Percentiles rank a stretch among this genome's conserved stretches.
phyloP scores from a whole-genome alignment of 2,797 vertebrate genomes.

The Galago senegalensis region DNA sequence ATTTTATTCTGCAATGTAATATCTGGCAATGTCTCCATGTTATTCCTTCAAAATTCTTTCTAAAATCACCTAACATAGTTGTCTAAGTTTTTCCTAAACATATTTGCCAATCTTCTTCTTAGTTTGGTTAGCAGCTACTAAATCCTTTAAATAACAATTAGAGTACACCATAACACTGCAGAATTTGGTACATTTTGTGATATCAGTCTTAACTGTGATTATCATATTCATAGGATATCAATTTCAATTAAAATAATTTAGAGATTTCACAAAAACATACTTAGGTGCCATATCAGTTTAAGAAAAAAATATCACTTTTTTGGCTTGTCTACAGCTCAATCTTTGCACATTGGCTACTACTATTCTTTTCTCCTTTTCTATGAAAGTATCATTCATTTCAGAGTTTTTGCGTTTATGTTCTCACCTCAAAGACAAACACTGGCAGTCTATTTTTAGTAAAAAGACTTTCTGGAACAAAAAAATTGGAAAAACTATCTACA shows the following conservation, averaged over 20 bases:
- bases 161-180: neutral
- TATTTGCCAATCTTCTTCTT: neutral
- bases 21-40: neutral
- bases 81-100: slow-evolving; percentile 14
- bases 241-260: slow-evolving; percentile 68
- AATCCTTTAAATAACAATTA: slow-evolving; percentile 28
- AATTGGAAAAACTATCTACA: neutral
- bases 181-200: neutral
- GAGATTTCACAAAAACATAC: slow-evolving; percentile 51
- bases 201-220: slow-evolving; percentile 38
- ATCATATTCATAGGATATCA: slow-evolving; percentile 18
- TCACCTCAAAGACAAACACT: neutral
- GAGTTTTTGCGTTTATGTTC: neutral
- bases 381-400: slow-evolving; percentile 20
- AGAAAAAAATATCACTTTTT: neutral
- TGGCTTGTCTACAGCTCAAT: slow-evolving; percentile 24
- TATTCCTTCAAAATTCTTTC: neutral
- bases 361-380: slow-evolving; percentile 21
- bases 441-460: neutral
- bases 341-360: neutral
- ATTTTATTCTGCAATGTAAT: neutral
- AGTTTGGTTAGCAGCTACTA: slow-evolving; percentile 37
- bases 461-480: neutral
- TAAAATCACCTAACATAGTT: slow-evolving; percentile 27
- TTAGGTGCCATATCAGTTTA: slow-evolving; percentile 27